Percentiles rank a stretch among this genome's conserved stretches.
phyloP scores from a whole-genome alignment of 1,140 invertebrate species.

The Drosophila athabasca region DNA sequence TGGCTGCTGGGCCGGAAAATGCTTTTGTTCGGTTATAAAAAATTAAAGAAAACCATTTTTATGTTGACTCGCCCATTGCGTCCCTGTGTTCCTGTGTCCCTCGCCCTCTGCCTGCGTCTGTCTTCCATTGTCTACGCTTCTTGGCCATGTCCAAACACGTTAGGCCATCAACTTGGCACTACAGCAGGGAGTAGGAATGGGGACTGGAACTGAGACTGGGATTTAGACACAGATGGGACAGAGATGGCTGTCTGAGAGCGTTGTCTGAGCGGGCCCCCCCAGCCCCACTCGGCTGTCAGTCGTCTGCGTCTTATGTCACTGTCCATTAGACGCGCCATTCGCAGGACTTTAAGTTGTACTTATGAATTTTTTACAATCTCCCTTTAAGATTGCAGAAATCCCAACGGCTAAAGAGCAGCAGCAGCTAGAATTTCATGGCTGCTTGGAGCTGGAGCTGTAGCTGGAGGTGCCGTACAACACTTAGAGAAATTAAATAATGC shows the following conservation, averaged over 20 bases:
- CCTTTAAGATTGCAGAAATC: conserved; percentile 20
- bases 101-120: conserved; percentile 3
- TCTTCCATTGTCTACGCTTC: conserved; percentile 61
- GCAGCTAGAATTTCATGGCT: conserved; percentile 47
- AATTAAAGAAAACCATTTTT: conserved; percentile 49
- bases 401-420: conserved; percentile 23
- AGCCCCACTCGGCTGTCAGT: conserved; percentile 49
- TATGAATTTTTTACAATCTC: conserved; percentile 43
- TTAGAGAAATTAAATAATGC: conserved; percentile 77
- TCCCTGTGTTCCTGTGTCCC: not conserved
- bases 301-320: conserved; percentile 73
- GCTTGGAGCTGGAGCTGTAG: not conserved
- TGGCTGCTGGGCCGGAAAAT: not conserved
- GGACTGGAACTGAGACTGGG: not conserved
- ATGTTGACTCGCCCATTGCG: conserved; percentile 42
- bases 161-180: conserved; percentile 58
- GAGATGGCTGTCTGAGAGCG: conserved; percentile 10
- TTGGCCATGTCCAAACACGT: conserved; percentile 76
- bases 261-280: conserved; percentile 3
- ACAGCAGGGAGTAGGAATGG: not conserved
- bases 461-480: conserved; percentile 38
- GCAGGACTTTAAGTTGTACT: conserved; percentile 48
- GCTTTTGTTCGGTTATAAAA: conserved; percentile 9
- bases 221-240: conserved; percentile 5
- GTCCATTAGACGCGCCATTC: conserved; percentile 64